A percentile compares a stretch with the other conserved stretches of the same genome.
Conservation (phyloP, 2,797 vertebrate genomes). For the Hoplostethus mediterraneus region DNA sequence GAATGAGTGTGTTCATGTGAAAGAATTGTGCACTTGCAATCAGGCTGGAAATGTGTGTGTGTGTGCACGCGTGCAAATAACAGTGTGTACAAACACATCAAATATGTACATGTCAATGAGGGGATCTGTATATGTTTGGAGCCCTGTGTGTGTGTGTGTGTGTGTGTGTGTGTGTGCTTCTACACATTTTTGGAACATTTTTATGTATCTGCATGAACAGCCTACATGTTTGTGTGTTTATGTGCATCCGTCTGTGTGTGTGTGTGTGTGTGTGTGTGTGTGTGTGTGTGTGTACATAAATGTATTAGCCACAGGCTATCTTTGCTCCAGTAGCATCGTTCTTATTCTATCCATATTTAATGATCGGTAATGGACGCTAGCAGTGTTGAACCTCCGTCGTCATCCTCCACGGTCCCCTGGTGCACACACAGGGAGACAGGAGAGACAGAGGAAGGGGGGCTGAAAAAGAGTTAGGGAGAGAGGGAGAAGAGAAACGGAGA, state of each 20-base stretch:
- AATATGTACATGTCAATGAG: slow-evolving; percentile 1
- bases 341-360: slow-evolving; percentile 80
- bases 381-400: slow-evolving; percentile 67
- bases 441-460: slow-evolving; percentile 17
- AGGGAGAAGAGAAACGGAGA: slow-evolving; percentile 27
- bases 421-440: slow-evolving; percentile 39
- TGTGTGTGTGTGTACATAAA: slow-evolving; percentile 53
- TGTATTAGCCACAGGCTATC: slow-evolving; percentile 72
- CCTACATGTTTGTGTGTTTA: slow-evolving; percentile 23
- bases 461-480: slow-evolving; percentile 25
- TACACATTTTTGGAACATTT: slow-evolving; percentile 5
- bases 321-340: slow-evolving; percentile 68
- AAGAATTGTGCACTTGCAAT: slow-evolving; percentile 35
- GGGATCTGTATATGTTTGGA: slow-evolving; percentile 1
- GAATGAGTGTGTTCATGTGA: slow-evolving; percentile 39
- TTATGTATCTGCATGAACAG: slow-evolving; percentile 30
- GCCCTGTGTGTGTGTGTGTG: not conserved
- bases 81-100: slow-evolving; percentile 4
- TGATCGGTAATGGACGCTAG: slow-evolving; percentile 77
- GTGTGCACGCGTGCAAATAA: not conserved
- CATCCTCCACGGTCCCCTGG: slow-evolving; percentile 22
- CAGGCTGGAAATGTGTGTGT: slow-evolving; percentile 18
- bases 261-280: slow-evolving; percentile 27
- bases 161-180: not conserved
- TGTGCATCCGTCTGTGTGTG: slow-evolving; percentile 25